Evolutionary conservation across 2,113 vertebrate genomes (phyloP).

Genomic region (Panurus biarmicus): DNA sequence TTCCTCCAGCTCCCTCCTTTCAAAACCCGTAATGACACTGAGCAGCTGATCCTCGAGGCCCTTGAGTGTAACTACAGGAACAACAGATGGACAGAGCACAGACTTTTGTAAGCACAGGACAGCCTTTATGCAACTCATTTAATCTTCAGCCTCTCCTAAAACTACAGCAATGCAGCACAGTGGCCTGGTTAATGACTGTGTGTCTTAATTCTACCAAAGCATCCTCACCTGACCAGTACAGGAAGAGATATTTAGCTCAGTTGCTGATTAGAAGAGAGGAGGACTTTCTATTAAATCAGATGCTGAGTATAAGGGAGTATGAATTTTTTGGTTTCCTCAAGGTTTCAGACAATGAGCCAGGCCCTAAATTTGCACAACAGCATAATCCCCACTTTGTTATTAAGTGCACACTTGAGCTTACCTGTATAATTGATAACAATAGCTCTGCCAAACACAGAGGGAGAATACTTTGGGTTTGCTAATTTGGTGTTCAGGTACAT

Average conservation of each 20-base stretch:
- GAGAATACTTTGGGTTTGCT: constrained; percentile 87
- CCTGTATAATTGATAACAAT: constrained; percentile 98
- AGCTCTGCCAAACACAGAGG: constrained; percentile 92
- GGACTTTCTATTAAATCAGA: neutral
- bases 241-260: neutral
- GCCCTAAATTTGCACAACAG: neutral
- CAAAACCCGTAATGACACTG: constrained; percentile 87
- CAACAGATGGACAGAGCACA: neutral
- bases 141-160: neutral
- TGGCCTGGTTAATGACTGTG: neutral
- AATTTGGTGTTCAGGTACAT: constrained; percentile 94
- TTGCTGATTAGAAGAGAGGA: neutral
- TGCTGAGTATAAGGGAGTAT: neutral
- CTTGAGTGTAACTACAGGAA: constrained; percentile 82
- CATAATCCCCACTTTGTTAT: neutral
- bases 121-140: neutral
- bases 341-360: neutral
- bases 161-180: neutral
- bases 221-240: neutral
- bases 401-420: constrained; percentile 42
- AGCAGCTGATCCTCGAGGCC: constrained; percentile 95
- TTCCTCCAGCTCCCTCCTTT: constrained; percentile 88
- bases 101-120: neutral
- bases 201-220: neutral
- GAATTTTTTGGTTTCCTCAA: neutral